Evolutionary conservation across 2,888 invertebrate genomes (phyloP).

Genomic region (Antheraea yamamai): DNA sequence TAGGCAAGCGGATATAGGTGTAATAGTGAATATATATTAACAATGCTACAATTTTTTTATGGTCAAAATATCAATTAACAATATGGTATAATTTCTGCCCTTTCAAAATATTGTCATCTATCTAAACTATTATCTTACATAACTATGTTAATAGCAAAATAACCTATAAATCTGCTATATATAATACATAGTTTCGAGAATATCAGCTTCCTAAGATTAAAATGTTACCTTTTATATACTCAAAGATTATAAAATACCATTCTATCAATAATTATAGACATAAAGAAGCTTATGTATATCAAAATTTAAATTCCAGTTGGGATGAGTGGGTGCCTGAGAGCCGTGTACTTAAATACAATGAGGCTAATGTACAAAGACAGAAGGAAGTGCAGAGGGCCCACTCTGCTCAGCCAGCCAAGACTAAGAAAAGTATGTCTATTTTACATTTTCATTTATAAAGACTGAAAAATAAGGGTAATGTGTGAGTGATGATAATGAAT

Average conservation of each 20-base stretch:
- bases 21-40: too few relatives aligned
- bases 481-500: too few relatives aligned
- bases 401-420: slow-evolving; percentile 86
- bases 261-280: not conserved
- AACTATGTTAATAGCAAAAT: not conserved
- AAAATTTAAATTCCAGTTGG: slow-evolving; percentile 83
- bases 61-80: too few relatives aligned
- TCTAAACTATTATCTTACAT: too few relatives aligned
- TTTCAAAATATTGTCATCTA: too few relatives aligned
- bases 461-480: too few relatives aligned
- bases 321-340: slow-evolving; percentile 96
- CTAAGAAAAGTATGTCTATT: slow-evolving; percentile 82
- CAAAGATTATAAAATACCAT: not conserved
- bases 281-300: not conserved
- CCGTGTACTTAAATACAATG: slow-evolving; percentile 94
- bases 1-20: too few relatives aligned
- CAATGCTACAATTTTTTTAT: too few relatives aligned
- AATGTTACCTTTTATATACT: not conserved
- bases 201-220: not conserved
- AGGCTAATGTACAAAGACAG: slow-evolving; percentile 92
- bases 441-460: not conserved
- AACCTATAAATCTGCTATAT: not conserved
- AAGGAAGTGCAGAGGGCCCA: slow-evolving; percentile 93
- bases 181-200: not conserved
- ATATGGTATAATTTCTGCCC: too few relatives aligned